Conservation (phyloP, 2,113 vertebrate genomes). For the Chaetodon auriga region DNA sequence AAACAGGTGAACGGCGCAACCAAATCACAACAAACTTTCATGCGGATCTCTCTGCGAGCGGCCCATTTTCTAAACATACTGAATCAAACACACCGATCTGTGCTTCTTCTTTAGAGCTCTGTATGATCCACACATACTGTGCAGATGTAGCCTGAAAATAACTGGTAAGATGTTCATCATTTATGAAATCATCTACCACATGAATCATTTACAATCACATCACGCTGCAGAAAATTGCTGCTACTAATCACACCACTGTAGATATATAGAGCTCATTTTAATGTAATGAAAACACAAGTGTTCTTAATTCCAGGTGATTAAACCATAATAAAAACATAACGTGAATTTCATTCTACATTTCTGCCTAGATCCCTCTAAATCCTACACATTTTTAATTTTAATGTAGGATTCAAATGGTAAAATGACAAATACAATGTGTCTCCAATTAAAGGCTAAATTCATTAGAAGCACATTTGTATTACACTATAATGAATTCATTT, state of each 20-base stretch:
- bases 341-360: too few relatives aligned
- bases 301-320: too few relatives aligned
- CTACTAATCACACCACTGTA: background rate
- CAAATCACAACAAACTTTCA: slow-evolving; percentile 39
- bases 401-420: background rate
- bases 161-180: background rate
- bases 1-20: slow-evolving; percentile 15
- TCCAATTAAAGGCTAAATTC: background rate
- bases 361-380: too few relatives aligned
- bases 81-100: background rate
- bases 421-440: background rate
- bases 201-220: background rate
- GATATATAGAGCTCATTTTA: too few relatives aligned
- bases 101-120: background rate
- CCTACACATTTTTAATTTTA: too few relatives aligned
- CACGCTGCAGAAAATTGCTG: background rate
- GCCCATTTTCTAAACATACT: background rate
- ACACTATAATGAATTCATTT: background rate
- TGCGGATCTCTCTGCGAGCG: background rate
- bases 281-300: too few relatives aligned
- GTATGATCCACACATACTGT: too few relatives aligned
- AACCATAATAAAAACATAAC: too few relatives aligned
- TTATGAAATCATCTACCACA: background rate
- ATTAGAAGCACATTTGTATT: background rate
- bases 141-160: background rate